Base-by-base conservation (phyloP, 2,797 vertebrate species). In the Ctenopoma multispine region DNA sequence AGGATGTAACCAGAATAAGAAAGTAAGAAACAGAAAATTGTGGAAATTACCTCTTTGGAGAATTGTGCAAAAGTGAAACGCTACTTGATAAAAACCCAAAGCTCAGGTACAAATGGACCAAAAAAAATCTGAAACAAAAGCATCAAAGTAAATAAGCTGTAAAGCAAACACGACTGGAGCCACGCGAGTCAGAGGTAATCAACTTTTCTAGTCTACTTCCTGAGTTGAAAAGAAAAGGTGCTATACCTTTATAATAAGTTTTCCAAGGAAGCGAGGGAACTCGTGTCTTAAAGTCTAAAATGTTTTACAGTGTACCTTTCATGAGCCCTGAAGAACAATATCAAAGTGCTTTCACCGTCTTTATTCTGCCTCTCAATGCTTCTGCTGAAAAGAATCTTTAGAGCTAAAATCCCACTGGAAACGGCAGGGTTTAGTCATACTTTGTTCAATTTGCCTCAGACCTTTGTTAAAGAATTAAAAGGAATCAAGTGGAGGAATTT, bases 391-490 rank as follows among this genome's bases (percentile, higher is more conserved):
- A 69, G 62, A 47, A 47, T 56, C 75, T 84, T 79, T 86, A 69
- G 64, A 69, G 63, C 57, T 71, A 77, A 72, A 84, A 65, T 87
- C 89, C 84, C 85, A 15, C 64, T 11, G 72, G 87, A 89, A 82
- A 72, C 54, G 18, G 58, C 47, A 59, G 53, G 65, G 58, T 77
- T 84, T 77, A 82, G 72, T 83, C 65, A 27, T 23, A 80, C 72
- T 80, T 88, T 76, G 75, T 86, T 84, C 64, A 85, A 74, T 73
- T 79, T 73, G 64, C 70, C 69, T 79, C 43, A 74, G 77, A 81
- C 74, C 74, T 82, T 72, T 77, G 75, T 74, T 56, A 79, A 82
- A 81, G 63, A 88, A 85, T 89, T 88, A 78, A 87, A 86, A 83
- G 76, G 66, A 69, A 65, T 84, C 73, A 86, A 71, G 59, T 40